Evolutionary conservation across 1,140 invertebrate species (phyloP).

Genomic region (Micrasema minimum): DNA sequence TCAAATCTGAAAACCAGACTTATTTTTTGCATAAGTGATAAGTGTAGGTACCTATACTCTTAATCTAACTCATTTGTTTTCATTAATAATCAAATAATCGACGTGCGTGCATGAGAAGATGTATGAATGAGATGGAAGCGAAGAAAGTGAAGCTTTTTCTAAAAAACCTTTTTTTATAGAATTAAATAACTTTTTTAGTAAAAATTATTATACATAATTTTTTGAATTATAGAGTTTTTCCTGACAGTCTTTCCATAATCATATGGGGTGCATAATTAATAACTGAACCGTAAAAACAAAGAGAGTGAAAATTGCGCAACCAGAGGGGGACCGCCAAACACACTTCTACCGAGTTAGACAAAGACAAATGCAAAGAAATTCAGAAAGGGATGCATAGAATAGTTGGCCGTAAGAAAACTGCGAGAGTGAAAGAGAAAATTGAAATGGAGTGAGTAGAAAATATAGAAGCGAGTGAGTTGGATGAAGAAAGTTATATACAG

Average conservation of each 20-base stretch:
- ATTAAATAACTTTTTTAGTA: too few species aligned
- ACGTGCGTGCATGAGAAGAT: too few species aligned
- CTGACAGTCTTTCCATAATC: slow-evolving; percentile 5
- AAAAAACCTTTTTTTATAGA: too few species aligned
- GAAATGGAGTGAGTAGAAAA: not conserved
- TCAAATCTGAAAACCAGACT: too few species aligned
- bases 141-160: too few species aligned
- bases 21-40: too few species aligned
- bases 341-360: not conserved
- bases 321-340: not conserved
- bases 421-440: slow-evolving; percentile 21
- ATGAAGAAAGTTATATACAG: not conserved
- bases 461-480: not conserved
- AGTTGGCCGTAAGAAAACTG: slow-evolving; percentile 7
- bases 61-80: too few species aligned
- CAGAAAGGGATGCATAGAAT: slow-evolving; percentile 20
- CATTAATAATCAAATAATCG: too few species aligned
- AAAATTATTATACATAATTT: too few species aligned
- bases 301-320: slow-evolving; percentile 20
- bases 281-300: slow-evolving; percentile 23
- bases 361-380: slow-evolving; percentile 12
- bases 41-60: too few species aligned
- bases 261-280: slow-evolving; percentile 40
- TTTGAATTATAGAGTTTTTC: too few species aligned
- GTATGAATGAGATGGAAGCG: too few species aligned